These are phyloP conservation scores for Aphidius colemani DNA, from an alignment of 2,888 invertebrate genomes.

Conservation along the genomic window DNA sequence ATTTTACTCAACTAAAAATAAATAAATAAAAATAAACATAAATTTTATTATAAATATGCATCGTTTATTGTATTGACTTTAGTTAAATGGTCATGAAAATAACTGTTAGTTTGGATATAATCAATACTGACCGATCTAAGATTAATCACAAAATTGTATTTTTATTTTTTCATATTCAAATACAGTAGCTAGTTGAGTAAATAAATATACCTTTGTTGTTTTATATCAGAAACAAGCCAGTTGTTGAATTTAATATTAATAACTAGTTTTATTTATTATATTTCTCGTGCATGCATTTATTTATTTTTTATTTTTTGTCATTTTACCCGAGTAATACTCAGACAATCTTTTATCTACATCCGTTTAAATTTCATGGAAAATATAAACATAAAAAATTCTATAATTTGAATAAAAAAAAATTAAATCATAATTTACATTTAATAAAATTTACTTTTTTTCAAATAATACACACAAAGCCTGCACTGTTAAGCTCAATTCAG, in stretches of 20 bases:
- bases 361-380: conserved; percentile 4
- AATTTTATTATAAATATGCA: background rate
- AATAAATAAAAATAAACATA: background rate
- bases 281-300: background rate
- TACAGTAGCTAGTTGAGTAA: background rate
- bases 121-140: background rate
- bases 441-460: background rate
- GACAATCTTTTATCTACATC: conserved; percentile 5
- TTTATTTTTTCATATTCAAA: background rate
- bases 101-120: background rate
- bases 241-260: no score
- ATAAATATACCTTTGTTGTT: conserved; percentile 1
- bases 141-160: background rate
- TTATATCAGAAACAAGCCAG: no score
- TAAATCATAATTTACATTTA: background rate
- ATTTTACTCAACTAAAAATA: no score
- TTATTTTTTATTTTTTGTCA: background rate
- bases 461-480: conserved; percentile 8
- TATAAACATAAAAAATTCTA: no score
- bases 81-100: no score
- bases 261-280: background rate
- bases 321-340: no score
- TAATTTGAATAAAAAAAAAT: no score
- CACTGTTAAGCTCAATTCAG: background rate
- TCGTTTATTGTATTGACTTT: background rate